Evolutionary conservation across 2,113 vertebrate species (phyloP).

Genomic region (Gnathonemus echidnorhynchus): DNA sequence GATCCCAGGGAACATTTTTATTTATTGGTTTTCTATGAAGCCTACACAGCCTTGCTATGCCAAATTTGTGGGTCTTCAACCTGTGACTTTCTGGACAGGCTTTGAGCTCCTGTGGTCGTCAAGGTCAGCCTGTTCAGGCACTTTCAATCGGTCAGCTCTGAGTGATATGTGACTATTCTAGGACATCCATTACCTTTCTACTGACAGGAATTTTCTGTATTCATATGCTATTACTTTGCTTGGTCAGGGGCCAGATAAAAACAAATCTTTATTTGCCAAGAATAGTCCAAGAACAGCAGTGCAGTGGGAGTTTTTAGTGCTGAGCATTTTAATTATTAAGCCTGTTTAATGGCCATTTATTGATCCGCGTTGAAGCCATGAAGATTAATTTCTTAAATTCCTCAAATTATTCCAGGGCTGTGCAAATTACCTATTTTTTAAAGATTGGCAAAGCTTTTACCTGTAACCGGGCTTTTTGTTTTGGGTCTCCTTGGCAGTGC

Average conservation of each 20-base stretch:
- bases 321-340: constrained; percentile 18
- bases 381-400: constrained; percentile 2
- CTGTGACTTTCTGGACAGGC: background rate
- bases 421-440: background rate
- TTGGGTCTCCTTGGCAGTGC: constrained; percentile 58
- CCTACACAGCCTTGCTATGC: background rate
- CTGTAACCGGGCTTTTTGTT: background rate
- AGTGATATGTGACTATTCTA: background rate
- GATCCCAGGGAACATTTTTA: background rate
- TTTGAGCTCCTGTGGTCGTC: background rate
- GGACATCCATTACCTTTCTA: background rate
- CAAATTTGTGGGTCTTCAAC: background rate
- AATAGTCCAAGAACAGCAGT: background rate
- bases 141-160: background rate
- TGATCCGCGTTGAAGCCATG: background rate
- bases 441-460: background rate
- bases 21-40: background rate
- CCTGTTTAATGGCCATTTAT: constrained; percentile 8
- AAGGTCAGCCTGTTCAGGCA: background rate
- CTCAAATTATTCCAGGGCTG: background rate
- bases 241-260: background rate
- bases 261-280: background rate
- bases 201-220: background rate
- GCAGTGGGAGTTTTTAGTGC: background rate
- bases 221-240: background rate